Base-by-base conservation (phyloP, 2,797 vertebrate genomes). In the Atherinosoma microstoma region DNA sequence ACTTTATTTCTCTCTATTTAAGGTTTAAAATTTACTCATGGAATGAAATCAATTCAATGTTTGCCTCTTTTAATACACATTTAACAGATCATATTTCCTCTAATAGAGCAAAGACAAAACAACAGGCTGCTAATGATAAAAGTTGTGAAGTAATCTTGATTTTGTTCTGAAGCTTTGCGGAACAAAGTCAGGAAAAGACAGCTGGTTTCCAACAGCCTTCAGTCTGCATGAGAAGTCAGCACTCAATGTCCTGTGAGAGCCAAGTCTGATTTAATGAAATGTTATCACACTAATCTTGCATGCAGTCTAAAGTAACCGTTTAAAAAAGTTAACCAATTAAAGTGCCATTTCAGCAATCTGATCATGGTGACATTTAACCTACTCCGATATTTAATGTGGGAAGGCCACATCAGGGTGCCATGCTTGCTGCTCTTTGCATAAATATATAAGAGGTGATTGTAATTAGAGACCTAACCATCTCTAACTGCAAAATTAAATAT, bases 221-320 rank as follows among this genome's bases (percentile, higher is more conserved):
- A 76, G 30, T 30, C 34, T 47, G 57, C 9, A 34, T 53, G 58
- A 64, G 70, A 68, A 62, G 60, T 64, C 59, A 42, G 13, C 66
- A 47, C 42, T 73, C 60, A 32, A 32, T 29, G 38, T 69, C 38
- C 61, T 70, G 32, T 69, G 49, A 57, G 57, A 61, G 67, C 38
- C 5, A 9, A 65, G 49, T 47, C 40, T 49, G 70, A 65, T 70
- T 34, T 70, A 32, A 79, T 66, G 34, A 79, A 65, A 74, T 29
- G 42, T 57, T 69, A 62, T 51, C 51, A 58, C 42, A 27, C 54
- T 40, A 13, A 64, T 69, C 13, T 63, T 56, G 36, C 27, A 18
- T 51, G 35, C 13, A 51, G 34, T 59, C 67, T 59, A 35, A 42
- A 45, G 58, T 49, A 64, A 60, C 51, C n/a, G 29, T 56, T 58